Evolutionary conservation across 1,140 invertebrate genomes (phyloP), one percentile per base, ranked within the genome.

Genomic region (Drosophila yakuba): DNA sequence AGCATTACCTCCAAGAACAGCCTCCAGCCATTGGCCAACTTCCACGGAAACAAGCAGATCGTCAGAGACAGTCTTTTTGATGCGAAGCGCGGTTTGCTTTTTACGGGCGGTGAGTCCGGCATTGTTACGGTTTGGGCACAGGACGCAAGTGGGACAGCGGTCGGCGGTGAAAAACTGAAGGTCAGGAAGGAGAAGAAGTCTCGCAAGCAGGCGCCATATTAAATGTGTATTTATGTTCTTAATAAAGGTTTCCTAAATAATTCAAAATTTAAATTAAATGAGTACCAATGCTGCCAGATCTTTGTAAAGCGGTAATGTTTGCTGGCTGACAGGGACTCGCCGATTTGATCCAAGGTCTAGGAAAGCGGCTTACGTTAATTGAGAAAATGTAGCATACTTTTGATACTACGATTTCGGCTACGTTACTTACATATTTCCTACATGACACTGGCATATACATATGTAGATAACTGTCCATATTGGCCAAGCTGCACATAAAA

Each of bases 101-200:
- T 96, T 55, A 96, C 95, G 6, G 94, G 94, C 20, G 96, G 96
- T 1, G 96, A 96, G 90, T 92, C 93, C 14, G 94, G 95, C 17
- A 91, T 94, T 45, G 78, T 96, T 10, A 94, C 94, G 68, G 78
- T 95, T 52, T 96, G 96, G 96, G 54, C 80, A 12, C 25, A 56
- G n/a, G 73, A 69, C 4, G 17, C 43, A 4, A 25, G 14, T 3
- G 66, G n/a, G 28, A 54, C 41, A 0, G 12, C n/a, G 2, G 32
- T 11, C 5, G 45, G 1, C 15, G 54, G 45, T 25, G 39, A 54
- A 4, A 73, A 83, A 11, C 28, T 83, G 2, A 88, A 89, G 32
- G 64, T 47, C 7, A 88, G 78, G 23, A 59, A 75, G 10, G 64
- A 57, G 43, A 63, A 72, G n/a, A 83, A 89, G 14, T 57, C 64